A percentile compares a stretch with the other conserved stretches of the same genome.
Evolutionary conservation across 2,888 invertebrate genomes (phyloP).

Genomic region (Acanthoscelides obtectus): DNA sequence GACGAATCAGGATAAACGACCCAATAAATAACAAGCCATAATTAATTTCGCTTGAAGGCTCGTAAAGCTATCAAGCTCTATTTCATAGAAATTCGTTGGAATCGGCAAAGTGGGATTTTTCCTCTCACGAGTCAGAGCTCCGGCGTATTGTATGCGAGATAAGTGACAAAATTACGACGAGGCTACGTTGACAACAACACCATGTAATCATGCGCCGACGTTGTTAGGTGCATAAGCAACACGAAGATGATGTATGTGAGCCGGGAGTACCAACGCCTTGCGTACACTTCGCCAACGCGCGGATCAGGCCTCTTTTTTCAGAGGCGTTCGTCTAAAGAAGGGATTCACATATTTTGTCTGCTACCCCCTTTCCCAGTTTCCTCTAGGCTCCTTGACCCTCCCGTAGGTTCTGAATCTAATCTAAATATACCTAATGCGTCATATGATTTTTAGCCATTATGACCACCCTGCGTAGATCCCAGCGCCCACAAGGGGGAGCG

Average conservation of each 20-base stretch:
- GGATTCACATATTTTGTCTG: no score
- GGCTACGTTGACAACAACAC: conserved; percentile 23
- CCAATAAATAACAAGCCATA: conserved; percentile 1
- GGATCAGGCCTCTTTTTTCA: conserved; percentile 2
- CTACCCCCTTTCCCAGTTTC: no score
- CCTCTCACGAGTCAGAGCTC: not conserved
- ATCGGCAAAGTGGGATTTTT: not conserved
- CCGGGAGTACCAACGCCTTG: no score
- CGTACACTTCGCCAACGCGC: not conserved
- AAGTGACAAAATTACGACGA: conserved; percentile 25
- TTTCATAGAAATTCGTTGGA: not conserved
- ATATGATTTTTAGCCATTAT: no score
- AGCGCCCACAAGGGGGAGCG: no score
- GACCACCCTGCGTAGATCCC: no score
- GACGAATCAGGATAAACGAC: not conserved
- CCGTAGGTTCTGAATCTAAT: no score
- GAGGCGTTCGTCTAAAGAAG: not conserved
- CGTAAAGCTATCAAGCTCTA: conserved; percentile 1
- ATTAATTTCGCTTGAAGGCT: not conserved
- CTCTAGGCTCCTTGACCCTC: no score
- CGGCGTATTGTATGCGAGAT: not conserved
- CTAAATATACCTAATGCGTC: no score
- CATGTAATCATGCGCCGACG: conserved; percentile 29
- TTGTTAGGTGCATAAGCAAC: conserved; percentile 14
- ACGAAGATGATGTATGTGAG: not conserved